phyloP scores from a whole-genome alignment of 2,113 vertebrate species.

The Ia io region DNA sequence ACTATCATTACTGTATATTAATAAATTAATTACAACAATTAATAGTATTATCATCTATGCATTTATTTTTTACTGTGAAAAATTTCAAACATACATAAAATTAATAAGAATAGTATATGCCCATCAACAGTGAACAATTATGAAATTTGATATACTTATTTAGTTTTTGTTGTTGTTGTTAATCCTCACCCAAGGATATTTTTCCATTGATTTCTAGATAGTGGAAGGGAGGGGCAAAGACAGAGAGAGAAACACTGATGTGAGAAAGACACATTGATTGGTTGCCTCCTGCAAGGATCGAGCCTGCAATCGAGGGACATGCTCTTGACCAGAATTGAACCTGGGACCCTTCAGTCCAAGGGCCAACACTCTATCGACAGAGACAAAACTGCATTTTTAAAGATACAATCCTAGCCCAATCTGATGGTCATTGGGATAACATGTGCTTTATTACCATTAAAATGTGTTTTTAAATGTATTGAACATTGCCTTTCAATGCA shows the following conservation, averaged over 20 bases:
- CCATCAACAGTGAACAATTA: neutral
- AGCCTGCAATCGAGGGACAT: too few relatives aligned
- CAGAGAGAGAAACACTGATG: too few relatives aligned
- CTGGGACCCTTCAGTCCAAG: too few relatives aligned
- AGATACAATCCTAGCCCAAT: neutral
- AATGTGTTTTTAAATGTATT: neutral
- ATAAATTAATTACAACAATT: neutral
- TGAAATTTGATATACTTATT: neutral
- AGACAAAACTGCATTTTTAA: neutral
- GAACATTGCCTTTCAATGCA: neutral
- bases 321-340: too few relatives aligned
- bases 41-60: neutral
- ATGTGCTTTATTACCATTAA: neutral
- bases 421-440: neutral
- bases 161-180: neutral
- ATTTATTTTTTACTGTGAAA: conserved; percentile 1
- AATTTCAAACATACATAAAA: neutral
- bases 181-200: too few relatives aligned
- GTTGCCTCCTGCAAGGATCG: too few relatives aligned
- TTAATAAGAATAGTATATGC: neutral
- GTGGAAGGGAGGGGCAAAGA: too few relatives aligned
- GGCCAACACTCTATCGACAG: too few relatives aligned
- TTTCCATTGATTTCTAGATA: too few relatives aligned
- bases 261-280: too few relatives aligned
- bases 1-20: neutral